Evolutionary conservation across 2,113 vertebrate genomes (phyloP), one percentile per base, ranked within the genome.

Genomic region (Acrocephalus arundinaceus): DNA sequence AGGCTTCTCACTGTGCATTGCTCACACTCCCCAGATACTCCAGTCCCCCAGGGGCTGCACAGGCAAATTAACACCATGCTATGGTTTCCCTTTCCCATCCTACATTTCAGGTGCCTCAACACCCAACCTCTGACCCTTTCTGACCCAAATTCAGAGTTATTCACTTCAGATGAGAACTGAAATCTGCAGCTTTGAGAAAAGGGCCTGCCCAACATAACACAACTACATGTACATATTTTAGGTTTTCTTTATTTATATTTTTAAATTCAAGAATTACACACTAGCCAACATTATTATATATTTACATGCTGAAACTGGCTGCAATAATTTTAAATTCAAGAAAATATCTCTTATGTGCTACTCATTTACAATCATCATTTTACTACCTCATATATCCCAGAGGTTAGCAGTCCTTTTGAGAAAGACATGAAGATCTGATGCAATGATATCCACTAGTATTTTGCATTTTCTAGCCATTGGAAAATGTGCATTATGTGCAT

Each of bases 241-340:
- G 93, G 92, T 97, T 97, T 97, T 97, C 97, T 98, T 98, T 98
- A 98, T 98, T 98, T 98, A 97, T 98, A 98, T 97, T 98, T 98
- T 98, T 98, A 97, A 98, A 95, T 97, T 98, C 97, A 98, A 98
- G 98, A 98, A 98, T 98, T 98, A 98, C 98, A 98, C 98, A 98
- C 98, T 98, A 98, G 97, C 97, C 98, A 98, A 98, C 98, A 98
- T 97, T 98, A 97, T 97, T 98, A 97, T 98, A 98, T 98, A 98
- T 98, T 98, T 98, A 98, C 98, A 98, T 98, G 98, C 98, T 98
- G 98, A 98, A 98, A 98, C 97, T 98, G 98, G 97, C 97, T 98
- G 98, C 97, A 98, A 92, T 98, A 98, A 98, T 96, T 98, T 98
- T 98, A 98, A 98, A 97, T 98, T 98, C 98, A 98, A 98, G 98